Percentiles rank a stretch among this genome's conserved stretches.
Evolutionary conservation across 2,113 vertebrate species (phyloP).

Genomic region (Tringa solitaria): DNA sequence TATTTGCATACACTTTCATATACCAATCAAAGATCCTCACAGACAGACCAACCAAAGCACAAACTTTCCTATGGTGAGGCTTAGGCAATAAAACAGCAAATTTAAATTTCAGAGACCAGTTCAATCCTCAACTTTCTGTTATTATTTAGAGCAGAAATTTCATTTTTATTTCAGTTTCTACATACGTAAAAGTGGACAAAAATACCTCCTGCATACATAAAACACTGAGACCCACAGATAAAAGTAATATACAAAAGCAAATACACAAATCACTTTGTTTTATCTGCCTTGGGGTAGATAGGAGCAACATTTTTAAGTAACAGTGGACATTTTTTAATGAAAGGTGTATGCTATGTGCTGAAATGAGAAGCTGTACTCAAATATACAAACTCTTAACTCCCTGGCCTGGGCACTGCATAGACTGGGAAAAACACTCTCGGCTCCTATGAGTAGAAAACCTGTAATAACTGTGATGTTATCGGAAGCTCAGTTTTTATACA

Average conservation of each 20-base stretch:
- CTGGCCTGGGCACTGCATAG: neutral
- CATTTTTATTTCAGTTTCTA: neutral
- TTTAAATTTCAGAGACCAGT: neutral
- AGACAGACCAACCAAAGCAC: neutral
- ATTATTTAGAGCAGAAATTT: neutral
- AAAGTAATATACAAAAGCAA: neutral
- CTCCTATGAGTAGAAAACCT: neutral
- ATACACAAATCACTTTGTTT: neutral
- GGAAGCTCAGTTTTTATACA: neutral
- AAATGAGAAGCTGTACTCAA: neutral
- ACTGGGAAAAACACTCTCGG: neutral
- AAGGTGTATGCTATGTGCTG: rapidly evolving
- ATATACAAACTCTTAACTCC: neutral
- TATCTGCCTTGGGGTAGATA: neutral
- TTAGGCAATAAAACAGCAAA: neutral
- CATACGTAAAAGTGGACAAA: neutral
- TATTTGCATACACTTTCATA: neutral
- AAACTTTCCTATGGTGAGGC: neutral
- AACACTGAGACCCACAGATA: neutral
- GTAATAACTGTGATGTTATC: neutral
- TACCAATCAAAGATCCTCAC: neutral
- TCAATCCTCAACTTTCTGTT: neutral
- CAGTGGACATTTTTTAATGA: neutral
- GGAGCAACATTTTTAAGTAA: neutral
- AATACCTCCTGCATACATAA: neutral